phyloP scores from a whole-genome alignment of 2,888 invertebrate genomes.

The Aleiodes alternator region DNA sequence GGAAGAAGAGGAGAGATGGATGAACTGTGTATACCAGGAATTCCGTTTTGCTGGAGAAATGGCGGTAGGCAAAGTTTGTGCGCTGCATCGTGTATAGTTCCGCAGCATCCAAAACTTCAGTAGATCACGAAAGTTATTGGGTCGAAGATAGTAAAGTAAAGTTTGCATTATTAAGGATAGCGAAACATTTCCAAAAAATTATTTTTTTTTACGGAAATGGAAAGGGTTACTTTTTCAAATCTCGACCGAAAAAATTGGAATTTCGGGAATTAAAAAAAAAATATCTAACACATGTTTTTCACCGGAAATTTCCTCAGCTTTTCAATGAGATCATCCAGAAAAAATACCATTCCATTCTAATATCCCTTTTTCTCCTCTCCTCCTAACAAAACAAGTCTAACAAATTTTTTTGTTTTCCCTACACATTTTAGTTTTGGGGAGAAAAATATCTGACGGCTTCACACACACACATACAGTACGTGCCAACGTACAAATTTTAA shows the following conservation, averaged over 20 bases:
- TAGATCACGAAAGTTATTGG: slow-evolving; percentile 53
- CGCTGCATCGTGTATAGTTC: slow-evolving; percentile 50
- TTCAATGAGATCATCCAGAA: too few relatives aligned
- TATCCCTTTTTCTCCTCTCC: too few relatives aligned
- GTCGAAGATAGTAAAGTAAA: too few relatives aligned
- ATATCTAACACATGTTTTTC: too few relatives aligned
- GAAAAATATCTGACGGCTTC: background rate
- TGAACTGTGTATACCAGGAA: slow-evolving; percentile 38
- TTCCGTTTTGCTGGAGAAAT: slow-evolving; percentile 43
- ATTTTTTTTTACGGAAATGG: too few relatives aligned
- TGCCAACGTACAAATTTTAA: slow-evolving; percentile 33
- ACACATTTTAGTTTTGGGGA: background rate
- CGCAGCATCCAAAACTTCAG: slow-evolving; percentile 52
- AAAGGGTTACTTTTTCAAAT: too few relatives aligned
- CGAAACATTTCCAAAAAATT: too few relatives aligned
- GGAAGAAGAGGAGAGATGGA: background rate
- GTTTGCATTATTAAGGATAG: too few relatives aligned
- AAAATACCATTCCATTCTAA: too few relatives aligned
- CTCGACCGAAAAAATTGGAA: too few relatives aligned
- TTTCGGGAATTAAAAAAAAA: too few relatives aligned
- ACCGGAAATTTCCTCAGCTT: too few relatives aligned
- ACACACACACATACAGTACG: background rate
- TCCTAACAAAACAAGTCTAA: background rate
- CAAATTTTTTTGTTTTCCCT: slow-evolving; percentile 10
- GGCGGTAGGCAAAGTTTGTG: slow-evolving; percentile 4